Conservation (phyloP, 2,113 vertebrate genomes). For the Vireo altiloquus region DNA sequence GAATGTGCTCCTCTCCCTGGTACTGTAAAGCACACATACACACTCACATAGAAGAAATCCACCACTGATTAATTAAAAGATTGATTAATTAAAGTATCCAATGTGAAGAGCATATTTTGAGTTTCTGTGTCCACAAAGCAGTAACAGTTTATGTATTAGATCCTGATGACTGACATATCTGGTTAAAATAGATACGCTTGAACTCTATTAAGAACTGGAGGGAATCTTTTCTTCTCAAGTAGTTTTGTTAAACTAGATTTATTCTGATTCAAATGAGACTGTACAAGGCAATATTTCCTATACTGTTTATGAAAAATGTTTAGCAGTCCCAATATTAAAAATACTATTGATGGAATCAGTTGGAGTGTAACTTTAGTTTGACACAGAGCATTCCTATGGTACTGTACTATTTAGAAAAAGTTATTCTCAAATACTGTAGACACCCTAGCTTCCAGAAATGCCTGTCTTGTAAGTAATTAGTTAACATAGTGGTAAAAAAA, state of each 20-base stretch:
- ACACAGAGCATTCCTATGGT: not conserved
- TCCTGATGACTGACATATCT: not conserved
- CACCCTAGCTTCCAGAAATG: not conserved
- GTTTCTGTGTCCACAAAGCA: not conserved
- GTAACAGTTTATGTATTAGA: not conserved
- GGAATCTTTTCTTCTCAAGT: not conserved
- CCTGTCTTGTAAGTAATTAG: not conserved
- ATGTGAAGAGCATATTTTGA: not conserved
- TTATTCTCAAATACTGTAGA: not conserved
- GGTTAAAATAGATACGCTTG: not conserved
- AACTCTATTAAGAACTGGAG: not conserved
- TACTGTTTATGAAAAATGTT: not conserved
- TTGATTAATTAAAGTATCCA: not conserved
- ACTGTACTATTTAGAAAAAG: not conserved
- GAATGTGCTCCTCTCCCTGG: not conserved
- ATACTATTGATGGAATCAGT: not conserved
- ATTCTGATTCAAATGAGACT: not conserved
- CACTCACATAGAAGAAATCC: not conserved
- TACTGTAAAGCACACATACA: not conserved
- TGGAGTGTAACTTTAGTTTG: not conserved
- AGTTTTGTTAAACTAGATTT: not conserved
- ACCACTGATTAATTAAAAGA: fast-evolving
- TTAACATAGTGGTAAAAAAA: not conserved
- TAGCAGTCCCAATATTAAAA: not conserved
- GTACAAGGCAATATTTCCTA: not conserved